These are phyloP conservation scores for Ceratina japonica DNA, from an alignment of 1,140 invertebrate species.

Conservation along the genomic window DNA sequence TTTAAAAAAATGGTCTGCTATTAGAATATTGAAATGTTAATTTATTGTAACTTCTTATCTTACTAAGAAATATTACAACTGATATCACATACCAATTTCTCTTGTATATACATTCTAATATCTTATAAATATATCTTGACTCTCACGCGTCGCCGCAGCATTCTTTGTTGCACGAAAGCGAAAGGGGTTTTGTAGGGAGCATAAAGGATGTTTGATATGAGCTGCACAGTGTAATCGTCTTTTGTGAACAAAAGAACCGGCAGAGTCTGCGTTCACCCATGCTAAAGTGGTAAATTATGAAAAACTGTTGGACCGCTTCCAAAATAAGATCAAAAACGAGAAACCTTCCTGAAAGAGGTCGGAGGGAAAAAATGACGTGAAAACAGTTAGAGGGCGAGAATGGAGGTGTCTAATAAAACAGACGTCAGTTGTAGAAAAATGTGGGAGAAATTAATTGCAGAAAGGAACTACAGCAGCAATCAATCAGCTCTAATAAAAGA, in stretches of 20 bases:
- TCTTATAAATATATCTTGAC: no score
- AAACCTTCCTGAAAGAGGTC: neutral
- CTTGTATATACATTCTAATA: no score
- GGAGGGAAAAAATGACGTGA: neutral
- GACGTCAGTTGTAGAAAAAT: neutral
- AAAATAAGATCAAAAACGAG: slow-evolving; percentile 26
- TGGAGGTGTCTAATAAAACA: no score
- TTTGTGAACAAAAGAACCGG: slow-evolving; percentile 27
- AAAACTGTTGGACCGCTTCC: slow-evolving; percentile 40
- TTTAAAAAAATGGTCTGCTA: neutral
- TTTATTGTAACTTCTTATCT: neutral
- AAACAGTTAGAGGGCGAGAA: neutral
- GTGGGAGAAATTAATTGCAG: no score
- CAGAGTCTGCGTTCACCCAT: slow-evolving; percentile 7
- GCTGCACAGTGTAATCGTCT: slow-evolving; percentile 28
- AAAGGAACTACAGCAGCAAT: neutral
- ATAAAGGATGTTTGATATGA: slow-evolving; percentile 25
- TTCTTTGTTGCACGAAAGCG: neutral
- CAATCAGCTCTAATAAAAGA: neutral
- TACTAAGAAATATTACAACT: no score
- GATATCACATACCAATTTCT: neutral
- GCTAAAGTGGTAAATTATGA: slow-evolving; percentile 41
- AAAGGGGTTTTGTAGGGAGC: neutral
- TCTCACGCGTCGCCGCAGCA: neutral
- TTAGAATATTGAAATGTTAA: neutral